Evolutionary conservation across 1,140 invertebrate species (phyloP), one percentile per base, ranked within the genome.

Genomic region (Caerostris darwini): DNA sequence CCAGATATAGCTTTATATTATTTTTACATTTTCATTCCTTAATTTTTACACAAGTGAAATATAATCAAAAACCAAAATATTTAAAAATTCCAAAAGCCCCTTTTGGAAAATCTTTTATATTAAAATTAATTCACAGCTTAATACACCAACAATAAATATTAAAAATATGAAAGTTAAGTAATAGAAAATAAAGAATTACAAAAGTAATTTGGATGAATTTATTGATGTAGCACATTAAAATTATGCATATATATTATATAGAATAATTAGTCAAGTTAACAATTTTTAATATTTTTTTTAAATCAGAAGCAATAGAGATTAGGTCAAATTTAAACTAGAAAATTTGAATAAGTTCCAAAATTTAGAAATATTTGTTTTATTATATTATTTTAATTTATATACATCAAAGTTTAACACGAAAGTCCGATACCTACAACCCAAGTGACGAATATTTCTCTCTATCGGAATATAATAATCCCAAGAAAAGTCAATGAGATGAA

Each of bases 371-470:
- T 34, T 34, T 34, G 34, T 34, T 34, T n/a, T 34, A 34, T 34
- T 34, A 34, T 34, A 34, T 34, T 34, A 34, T 34, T 34, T 34
- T 2, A 10, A 12, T 77, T 8, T 77, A 77, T 77, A 77, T 77
- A 50, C 10, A 77, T 50, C 53, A 77, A 77, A 7, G 19, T 50
- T 34, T 54, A 58, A 83, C 82, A 57, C 54, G n/a, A 6, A 57
- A 83, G 86, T 64, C 83, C 53, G 83, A 88, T 88, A 88, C 86
- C 86, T 64, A 50, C 86, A 64, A 88, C 61, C 58, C 19, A 53
- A 64, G 86, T 67, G 59, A 59, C 86, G 86, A 59, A 64, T 57
- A 88, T 17, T 64, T 50, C 86, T 34, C n/a, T 34, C n/a, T n/a
- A 57, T 85, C n/a, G 50, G 56, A 85, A 56, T 58, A 85, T 19